These are phyloP conservation scores for Sigmodon hispidus DNA, from an alignment of 2,113 vertebrate genomes.

Conservation along the genomic window DNA sequence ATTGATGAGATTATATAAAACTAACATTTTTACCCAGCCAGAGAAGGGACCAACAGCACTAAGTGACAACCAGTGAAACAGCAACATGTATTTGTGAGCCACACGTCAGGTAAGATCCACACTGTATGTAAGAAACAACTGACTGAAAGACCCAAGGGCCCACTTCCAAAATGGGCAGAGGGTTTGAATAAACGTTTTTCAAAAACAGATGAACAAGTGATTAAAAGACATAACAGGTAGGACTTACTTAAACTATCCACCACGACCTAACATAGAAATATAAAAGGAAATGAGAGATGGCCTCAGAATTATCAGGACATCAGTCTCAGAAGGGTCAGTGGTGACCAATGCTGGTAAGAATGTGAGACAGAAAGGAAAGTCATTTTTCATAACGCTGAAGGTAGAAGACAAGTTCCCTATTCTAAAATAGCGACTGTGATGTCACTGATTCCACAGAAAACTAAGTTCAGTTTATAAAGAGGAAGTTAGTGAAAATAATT, in stretches of 20 bases:
- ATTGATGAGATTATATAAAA: background rate
- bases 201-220: background rate
- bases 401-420: background rate
- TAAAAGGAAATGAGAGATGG: background rate
- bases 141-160: background rate
- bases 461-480: background rate
- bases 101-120: background rate
- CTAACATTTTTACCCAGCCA: background rate
- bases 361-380: background rate
- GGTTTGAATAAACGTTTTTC: too few species aligned
- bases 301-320: background rate
- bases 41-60: background rate
- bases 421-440: background rate
- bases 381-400: constrained; percentile 24
- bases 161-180: background rate
- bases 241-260: background rate
- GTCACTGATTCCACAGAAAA: constrained; percentile 18
- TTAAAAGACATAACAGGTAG: background rate
- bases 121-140: background rate
- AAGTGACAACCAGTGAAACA: background rate
- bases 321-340: background rate
- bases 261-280: background rate
- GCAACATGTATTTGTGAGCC: background rate
- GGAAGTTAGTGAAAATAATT: background rate
- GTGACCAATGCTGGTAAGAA: background rate